A percentile compares a stretch with the other conserved stretches of the same genome.
Evolutionary conservation across 2,113 vertebrate species (phyloP).

Genomic region (Gymnogyps californianus): DNA sequence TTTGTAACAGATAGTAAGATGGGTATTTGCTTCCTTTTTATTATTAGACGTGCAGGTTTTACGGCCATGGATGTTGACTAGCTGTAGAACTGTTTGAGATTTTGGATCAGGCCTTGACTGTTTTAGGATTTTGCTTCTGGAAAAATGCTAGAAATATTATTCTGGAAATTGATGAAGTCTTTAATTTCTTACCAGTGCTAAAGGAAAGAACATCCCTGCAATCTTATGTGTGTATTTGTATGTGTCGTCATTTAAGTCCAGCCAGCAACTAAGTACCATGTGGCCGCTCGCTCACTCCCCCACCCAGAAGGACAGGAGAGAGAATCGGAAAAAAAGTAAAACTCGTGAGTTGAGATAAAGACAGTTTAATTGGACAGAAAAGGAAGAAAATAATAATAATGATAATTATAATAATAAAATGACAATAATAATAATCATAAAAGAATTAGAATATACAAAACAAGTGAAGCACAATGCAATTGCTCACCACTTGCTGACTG

Average conservation of each 20-base stretch:
- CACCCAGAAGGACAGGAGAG: too few species aligned
- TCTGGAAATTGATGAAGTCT: not conserved
- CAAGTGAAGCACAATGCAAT: too few species aligned
- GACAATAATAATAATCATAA: too few species aligned
- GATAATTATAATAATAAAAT: too few species aligned
- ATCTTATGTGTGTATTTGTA: not conserved
- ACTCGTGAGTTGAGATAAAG: too few species aligned
- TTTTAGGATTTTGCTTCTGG: not conserved
- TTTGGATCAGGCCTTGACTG: not conserved
- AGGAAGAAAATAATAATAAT: too few species aligned
- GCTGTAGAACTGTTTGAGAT: not conserved
- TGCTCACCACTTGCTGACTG: too few species aligned
- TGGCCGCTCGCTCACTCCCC: too few species aligned
- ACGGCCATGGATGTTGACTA: not conserved
- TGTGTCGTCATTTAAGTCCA: not conserved
- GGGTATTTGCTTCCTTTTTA: not conserved
- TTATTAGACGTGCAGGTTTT: not conserved
- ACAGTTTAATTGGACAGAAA: too few species aligned
- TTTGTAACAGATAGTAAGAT: not conserved
- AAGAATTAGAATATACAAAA: too few species aligned
- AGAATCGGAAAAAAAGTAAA: too few species aligned
- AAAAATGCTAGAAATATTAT: not conserved
- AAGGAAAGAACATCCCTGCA: not conserved
- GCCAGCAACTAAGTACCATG: too few species aligned
- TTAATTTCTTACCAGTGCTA: not conserved